Evolutionary conservation across 2,888 invertebrate species (phyloP).

Genomic region (Tetranychus piercei): DNA sequence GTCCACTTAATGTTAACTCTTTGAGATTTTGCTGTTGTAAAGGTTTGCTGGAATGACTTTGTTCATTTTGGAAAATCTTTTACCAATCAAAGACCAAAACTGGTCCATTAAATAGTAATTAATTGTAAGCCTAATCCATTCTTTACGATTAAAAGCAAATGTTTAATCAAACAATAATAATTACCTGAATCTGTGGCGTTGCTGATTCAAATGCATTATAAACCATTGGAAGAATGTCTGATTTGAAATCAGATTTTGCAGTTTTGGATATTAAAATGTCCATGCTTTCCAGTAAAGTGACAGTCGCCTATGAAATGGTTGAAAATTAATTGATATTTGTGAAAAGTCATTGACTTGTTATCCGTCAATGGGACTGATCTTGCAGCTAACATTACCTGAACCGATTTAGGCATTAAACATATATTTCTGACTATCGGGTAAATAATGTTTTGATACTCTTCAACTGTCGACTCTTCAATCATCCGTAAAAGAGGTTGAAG

Average conservation of each 20-base stretch:
- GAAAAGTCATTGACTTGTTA: too few relatives aligned
- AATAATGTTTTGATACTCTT: constrained; percentile 61
- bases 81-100: too few relatives aligned
- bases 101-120: too few relatives aligned
- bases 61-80: too few relatives aligned
- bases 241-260: constrained; percentile 53
- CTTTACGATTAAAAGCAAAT: neutral
- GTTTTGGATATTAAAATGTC: constrained; percentile 74
- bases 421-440: constrained; percentile 45
- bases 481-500: constrained; percentile 63
- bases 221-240: constrained; percentile 65
- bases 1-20: too few relatives aligned
- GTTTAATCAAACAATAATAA: constrained; percentile 19
- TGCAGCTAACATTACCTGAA: constrained; percentile 36
- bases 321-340: neutral
- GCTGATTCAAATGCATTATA: constrained; percentile 70
- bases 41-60: too few relatives aligned
- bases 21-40: too few relatives aligned
- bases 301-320: constrained; percentile 47
- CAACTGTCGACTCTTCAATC: constrained; percentile 53
- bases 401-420: constrained; percentile 34
- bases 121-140: too few relatives aligned
- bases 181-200: constrained; percentile 72
- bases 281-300: constrained; percentile 68
- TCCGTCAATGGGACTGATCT: too few relatives aligned